Conservation (phyloP, 2,888 invertebrate genomes). For the Drosophila maculinotata region DNA sequence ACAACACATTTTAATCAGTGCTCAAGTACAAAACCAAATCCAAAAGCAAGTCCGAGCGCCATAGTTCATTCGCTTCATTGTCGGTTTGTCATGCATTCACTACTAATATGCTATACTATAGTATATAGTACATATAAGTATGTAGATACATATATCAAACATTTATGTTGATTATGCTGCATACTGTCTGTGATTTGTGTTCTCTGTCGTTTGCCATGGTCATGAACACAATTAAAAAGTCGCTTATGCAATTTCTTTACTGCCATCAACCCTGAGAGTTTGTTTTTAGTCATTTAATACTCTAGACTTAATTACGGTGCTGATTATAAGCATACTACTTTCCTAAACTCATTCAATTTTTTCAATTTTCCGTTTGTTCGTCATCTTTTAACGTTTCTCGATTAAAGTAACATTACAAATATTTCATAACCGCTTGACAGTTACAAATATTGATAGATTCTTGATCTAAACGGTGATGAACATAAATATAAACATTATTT, state of each 20-base stretch:
- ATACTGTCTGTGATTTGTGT: constrained; percentile 39
- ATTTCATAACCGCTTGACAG: constrained; percentile 2
- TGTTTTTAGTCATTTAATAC: no score
- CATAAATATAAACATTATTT: no score
- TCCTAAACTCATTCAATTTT: not conserved
- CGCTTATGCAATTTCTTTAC: constrained; percentile 40
- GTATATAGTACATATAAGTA: constrained; percentile 15
- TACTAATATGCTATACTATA: constrained; percentile 19
- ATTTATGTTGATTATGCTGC: constrained; percentile 74
- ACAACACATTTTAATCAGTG: constrained; percentile 77
- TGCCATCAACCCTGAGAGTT: not conserved
- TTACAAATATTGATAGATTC: not conserved
- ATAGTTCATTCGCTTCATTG: constrained; percentile 62
- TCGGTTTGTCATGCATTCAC: constrained; percentile 27
- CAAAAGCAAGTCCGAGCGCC: constrained; percentile 46
- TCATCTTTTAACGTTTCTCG: not conserved
- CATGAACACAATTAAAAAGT: constrained; percentile 74
- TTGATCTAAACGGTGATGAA: no score
- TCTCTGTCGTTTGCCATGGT: constrained; percentile 61
- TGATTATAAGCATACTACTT: not conserved
- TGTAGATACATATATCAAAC: constrained; percentile 26
- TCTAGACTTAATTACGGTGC: not conserved
- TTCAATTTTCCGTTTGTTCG: not conserved
- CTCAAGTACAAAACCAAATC: constrained; percentile 78
- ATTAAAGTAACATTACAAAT: no score